Evolutionary conservation across 2,888 invertebrate species (phyloP), one percentile per base, ranked within the genome.

Genomic region (Drosophila rubida): DNA sequence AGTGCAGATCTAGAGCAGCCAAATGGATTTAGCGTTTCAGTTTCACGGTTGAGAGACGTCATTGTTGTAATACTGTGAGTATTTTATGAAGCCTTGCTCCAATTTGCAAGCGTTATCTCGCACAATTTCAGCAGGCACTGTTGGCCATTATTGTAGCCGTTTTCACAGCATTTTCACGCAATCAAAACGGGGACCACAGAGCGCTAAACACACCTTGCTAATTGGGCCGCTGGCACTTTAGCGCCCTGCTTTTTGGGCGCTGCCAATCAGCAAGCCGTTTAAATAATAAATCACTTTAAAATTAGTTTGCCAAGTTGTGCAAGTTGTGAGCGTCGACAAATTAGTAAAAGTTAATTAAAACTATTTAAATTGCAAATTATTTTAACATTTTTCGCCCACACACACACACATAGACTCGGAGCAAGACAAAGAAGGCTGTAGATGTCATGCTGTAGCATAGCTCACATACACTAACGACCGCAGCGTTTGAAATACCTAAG

Each of bases 201-300:
- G 30, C 48, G 41, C 46, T 48, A 37, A 76, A 46, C 64, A 59
- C 66, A 80, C 72, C 65, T 78, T 68, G 59, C 68, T 82, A 87
- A 87, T 80, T 82, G 73, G 75, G 69, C 80, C 80, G 64, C 69
- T 48, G 78, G 78, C 84, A 62, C 41, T 74, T 69, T 63, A 54
- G 51, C 55, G 54, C 51, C 59, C 58, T 55, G 32, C n/a, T 22
- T 75, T 80, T 77, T 68, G 45, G 65, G 76, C 60, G 55, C 53
- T 86, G 82, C 68, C 82, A 88, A 86, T 88, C 81, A 88, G 67
- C 69, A 75, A 75, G 69, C 75, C 78, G 81, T 84, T 88, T 84
- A 78, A 84, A 88, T 88, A 88, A 88, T 88, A 88, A 88, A 84
- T 84, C 87, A 87, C 82, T 88, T 88, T 87, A 87, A 84, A 84